Conservation (phyloP, 1,140 invertebrate species). For the Drosophila takahashii region DNA sequence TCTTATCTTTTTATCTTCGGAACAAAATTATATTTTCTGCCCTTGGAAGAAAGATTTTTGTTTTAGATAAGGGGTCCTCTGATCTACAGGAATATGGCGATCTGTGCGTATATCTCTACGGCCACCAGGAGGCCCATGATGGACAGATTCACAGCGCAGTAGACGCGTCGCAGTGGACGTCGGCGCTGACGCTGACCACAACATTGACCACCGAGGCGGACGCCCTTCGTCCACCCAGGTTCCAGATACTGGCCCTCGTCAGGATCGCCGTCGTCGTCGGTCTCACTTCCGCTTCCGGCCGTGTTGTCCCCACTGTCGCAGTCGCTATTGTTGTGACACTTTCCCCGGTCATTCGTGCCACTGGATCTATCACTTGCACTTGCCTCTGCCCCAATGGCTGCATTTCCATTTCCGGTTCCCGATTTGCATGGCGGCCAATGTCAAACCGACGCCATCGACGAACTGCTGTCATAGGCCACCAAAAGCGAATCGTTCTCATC, state of each 20-base stretch:
- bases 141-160: constrained; percentile 80
- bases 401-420: constrained; percentile 77
- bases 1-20: too few species aligned
- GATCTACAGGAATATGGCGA: constrained; percentile 78
- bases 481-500: constrained; percentile 85
- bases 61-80: background rate
- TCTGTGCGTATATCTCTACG: constrained; percentile 80
- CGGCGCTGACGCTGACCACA: constrained; percentile 79
- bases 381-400: constrained; percentile 30
- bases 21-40: background rate
- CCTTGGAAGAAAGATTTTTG: constrained; percentile 1
- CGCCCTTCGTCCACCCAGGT: constrained; percentile 24
- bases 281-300: constrained; percentile 9
- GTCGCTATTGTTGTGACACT: constrained; percentile 15
- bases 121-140: constrained; percentile 77
- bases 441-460: constrained; percentile 84
- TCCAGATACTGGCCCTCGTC: constrained; percentile 57
- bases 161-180: constrained; percentile 84
- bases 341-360: background rate
- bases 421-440: constrained; percentile 82
- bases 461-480: constrained; percentile 84
- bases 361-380: constrained; percentile 18
- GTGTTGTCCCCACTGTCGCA: background rate
- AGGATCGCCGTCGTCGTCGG: constrained; percentile 43
- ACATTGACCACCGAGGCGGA: constrained; percentile 41